phyloP scores from a whole-genome alignment of 2,888 invertebrate genomes.

The Elaeidobius kamerunicus region DNA sequence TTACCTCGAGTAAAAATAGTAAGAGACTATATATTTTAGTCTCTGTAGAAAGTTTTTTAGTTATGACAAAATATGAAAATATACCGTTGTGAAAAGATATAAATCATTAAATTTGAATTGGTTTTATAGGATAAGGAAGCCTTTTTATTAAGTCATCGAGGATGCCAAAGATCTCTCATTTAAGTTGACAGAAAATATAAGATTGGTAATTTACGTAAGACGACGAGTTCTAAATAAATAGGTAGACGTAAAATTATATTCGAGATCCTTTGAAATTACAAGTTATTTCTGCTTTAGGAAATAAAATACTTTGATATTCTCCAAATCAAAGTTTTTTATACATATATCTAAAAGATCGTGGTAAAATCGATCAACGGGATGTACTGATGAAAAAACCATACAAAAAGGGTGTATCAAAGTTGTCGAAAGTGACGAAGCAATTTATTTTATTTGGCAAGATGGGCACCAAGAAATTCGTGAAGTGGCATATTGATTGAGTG shows the following conservation, averaged over 20 bases:
- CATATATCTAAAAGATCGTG: not conserved
- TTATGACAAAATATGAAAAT: too few relatives aligned
- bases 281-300: conserved; percentile 2
- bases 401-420: conserved; percentile 21
- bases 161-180: too few relatives aligned
- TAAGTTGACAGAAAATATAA: too few relatives aligned
- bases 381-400: conserved; percentile 3
- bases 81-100: too few relatives aligned
- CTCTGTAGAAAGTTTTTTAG: too few relatives aligned
- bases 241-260: conserved; percentile 8
- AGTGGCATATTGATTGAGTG: conserved; percentile 42
- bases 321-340: conserved; percentile 7
- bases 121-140: too few relatives aligned
- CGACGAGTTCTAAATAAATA: too few relatives aligned
- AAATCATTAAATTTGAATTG: too few relatives aligned
- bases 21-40: too few relatives aligned
- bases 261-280: not conserved
- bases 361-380: conserved; percentile 2
- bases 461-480: conserved; percentile 25
- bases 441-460: conserved; percentile 32
- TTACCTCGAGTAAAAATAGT: too few relatives aligned
- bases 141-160: too few relatives aligned
- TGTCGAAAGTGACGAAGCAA: conserved; percentile 29
- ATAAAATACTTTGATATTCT: conserved; percentile 10
- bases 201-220: too few relatives aligned